Evolutionary conservation across 2,888 invertebrate genomes (phyloP).

Genomic region (Conops quadrifasciatus): DNA sequence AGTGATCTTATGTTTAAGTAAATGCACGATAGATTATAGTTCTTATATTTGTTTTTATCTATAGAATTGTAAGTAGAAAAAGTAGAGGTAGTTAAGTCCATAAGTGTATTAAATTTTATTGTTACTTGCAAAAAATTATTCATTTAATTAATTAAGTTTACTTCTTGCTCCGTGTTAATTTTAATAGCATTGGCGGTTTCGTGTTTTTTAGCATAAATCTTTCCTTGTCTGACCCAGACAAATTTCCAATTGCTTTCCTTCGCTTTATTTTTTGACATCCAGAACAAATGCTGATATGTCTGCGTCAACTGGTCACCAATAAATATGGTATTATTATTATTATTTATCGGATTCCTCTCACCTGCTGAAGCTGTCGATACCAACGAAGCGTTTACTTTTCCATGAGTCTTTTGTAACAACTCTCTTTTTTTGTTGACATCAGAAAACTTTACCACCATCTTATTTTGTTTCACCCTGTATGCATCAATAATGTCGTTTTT

Average conservation of each 20-base stretch:
- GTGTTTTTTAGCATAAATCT: conserved; percentile 4
- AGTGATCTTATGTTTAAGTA: conserved; percentile 12
- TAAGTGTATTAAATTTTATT: not conserved
- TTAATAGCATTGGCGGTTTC: not conserved
- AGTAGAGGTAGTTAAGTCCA: not conserved
- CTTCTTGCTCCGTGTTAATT: not conserved
- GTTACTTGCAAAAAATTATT: not conserved
- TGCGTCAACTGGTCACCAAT: not conserved
- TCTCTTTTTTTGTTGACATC: conserved; percentile 2
- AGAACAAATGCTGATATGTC: not conserved
- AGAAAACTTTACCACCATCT: not conserved
- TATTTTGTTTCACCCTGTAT: not conserved
- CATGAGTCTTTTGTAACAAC: not conserved
- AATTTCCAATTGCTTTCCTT: conserved; percentile 12
- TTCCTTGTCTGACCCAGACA: conserved; percentile 2
- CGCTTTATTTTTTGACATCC: not conserved
- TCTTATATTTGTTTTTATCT: not conserved
- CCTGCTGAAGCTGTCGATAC: not conserved
- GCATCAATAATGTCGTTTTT: conserved; percentile 7
- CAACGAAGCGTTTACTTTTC: not conserved
- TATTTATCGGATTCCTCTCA: not conserved
- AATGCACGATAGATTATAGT: conserved; percentile 13
- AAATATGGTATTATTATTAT: not conserved
- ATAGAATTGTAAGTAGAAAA: not conserved
- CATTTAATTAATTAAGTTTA: conserved; percentile 3